phyloP scores from a whole-genome alignment of 1,140 invertebrate genomes.

The Babylonia areolata region DNA sequence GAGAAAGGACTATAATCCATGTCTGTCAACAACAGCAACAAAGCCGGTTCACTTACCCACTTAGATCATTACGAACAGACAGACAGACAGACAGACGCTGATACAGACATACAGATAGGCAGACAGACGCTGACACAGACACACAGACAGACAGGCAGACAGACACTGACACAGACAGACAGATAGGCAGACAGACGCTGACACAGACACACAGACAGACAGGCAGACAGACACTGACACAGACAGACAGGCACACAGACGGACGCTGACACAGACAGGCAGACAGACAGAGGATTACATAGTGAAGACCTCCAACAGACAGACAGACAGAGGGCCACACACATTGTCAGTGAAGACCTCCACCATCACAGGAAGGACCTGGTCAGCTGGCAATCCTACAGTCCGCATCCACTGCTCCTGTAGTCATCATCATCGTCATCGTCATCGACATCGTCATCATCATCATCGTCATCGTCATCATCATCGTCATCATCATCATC shows the following conservation, averaged over 20 bases:
- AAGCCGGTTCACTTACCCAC: no score
- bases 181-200: background rate
- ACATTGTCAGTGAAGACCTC: conserved; percentile 12
- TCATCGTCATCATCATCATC: conserved; percentile 11
- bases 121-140: background rate
- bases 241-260: background rate
- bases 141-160: background rate
- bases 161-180: no score
- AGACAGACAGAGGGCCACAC: background rate
- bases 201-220: background rate
- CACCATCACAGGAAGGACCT: conserved; percentile 15
- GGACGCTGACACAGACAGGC: background rate
- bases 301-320: background rate
- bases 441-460: background rate
- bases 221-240: background rate
- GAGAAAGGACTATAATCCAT: no score
- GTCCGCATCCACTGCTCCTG: conserved; percentile 9
- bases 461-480: conserved; percentile 7
- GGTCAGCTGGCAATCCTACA: background rate
- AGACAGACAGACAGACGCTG: background rate
- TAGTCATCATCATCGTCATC: conserved; percentile 8
- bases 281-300: background rate
- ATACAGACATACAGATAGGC: background rate
- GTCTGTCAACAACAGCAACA: no score
- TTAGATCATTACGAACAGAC: no score